Evolutionary conservation across 2,113 vertebrate species (phyloP).

Genomic region (Collichthys lucidus): DNA sequence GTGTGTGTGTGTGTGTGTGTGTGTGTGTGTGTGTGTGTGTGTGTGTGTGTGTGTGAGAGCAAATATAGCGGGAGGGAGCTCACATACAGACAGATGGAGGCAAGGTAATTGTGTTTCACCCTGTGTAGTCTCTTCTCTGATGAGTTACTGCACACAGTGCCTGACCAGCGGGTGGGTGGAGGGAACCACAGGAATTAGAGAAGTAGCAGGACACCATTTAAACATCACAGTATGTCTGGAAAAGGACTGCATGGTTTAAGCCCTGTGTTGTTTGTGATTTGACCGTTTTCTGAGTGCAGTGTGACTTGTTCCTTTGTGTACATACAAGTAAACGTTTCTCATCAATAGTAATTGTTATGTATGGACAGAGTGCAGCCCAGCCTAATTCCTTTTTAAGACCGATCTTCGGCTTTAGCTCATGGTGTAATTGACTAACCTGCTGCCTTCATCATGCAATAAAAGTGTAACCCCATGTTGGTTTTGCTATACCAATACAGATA

Average conservation of each 20-base stretch:
- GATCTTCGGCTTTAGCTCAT: background rate
- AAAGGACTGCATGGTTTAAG: background rate
- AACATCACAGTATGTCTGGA: slow-evolving; percentile 51
- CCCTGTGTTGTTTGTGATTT: slow-evolving; percentile 27
- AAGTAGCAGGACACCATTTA: slow-evolving; percentile 53
- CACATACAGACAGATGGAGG: slow-evolving; percentile 60
- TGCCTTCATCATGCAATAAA: background rate
- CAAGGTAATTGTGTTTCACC: slow-evolving; percentile 68
- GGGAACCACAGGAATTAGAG: slow-evolving; percentile 57
- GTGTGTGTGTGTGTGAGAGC: slow-evolving; percentile 13
- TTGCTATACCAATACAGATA: background rate
- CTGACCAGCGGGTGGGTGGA: slow-evolving; percentile 49
- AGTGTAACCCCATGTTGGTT: background rate
- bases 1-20: slow-evolving; percentile 27
- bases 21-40: slow-evolving; percentile 29
- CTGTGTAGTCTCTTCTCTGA: slow-evolving; percentile 41
- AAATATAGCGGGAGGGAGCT: slow-evolving; percentile 27
- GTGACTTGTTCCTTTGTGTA: slow-evolving; percentile 4
- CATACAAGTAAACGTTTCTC: background rate
- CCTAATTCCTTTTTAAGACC: background rate
- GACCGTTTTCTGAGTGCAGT: slow-evolving; percentile 2
- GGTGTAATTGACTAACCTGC: background rate
- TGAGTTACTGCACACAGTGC: slow-evolving; percentile 51
- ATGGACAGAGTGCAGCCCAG: background rate
- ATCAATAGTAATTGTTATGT: slow-evolving; percentile 26